Base-by-base conservation (phyloP, 2,888 invertebrate genomes). In the Calliopum simillimum region DNA sequence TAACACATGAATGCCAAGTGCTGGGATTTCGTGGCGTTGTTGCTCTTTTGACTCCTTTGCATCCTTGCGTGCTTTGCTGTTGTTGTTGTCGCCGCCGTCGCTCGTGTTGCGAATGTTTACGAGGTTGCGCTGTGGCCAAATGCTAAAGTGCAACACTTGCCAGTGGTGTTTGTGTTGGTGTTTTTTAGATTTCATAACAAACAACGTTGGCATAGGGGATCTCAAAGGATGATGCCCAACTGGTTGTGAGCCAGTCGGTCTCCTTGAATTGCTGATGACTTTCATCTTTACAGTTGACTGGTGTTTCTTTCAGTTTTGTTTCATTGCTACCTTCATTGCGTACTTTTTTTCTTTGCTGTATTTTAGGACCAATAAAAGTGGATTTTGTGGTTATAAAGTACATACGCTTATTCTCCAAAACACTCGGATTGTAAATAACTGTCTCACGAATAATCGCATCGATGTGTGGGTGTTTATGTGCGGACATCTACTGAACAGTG, bases 1-100 rank as follows among this genome's bases (percentile, higher is more conserved):
- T 63, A 63, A 63, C 63, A 63, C 44, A 63, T 63, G 63, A 63
- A 63, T 33, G 63, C 63, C 25, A 63, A 12, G 63, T 16, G 49
- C 33, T 49, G 19, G 33, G 53, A 53, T 53, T 23, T 23, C 53
- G 19, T 53, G 23, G 19, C 23, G 53, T 23, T 53, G 19, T n/a
- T 53, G 21, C 53, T 53, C 33, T n/a, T 13, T 25, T 53, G 53
- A 41, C 43, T 33, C 43, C 43, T n/a, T 49, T 25, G 63, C 23
- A n/a, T 63, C 33, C 63, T 51, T 49, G 25, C n/a, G 25, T 33
- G 56, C 56, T 58, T 33, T 33, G 63, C 11, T 44, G 46, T 47
- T 62, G 62, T 47, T 62, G 44, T 21, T 62, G 23, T 44, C 25
- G 6, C 19, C 33, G 33, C 33, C 33, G 33, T 33, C 33, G 33